These are phyloP conservation scores for Paramormyrops hopkinsi DNA, from an alignment of 2,797 vertebrate genomes.

Conservation along the genomic window DNA sequence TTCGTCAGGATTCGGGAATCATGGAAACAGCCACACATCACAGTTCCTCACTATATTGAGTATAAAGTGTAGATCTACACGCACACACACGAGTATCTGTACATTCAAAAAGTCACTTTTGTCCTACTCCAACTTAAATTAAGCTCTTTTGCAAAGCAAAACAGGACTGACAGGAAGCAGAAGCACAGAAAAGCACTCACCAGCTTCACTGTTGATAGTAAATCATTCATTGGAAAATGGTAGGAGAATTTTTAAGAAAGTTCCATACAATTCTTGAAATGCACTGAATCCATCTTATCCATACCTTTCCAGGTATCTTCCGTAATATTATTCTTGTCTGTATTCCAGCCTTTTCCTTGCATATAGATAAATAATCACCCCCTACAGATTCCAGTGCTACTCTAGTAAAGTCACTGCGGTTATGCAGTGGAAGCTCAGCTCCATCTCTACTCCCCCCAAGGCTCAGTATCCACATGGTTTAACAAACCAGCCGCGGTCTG, in stretches of 20 bases:
- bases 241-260: background rate
- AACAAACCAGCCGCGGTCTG: background rate
- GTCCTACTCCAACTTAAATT: conserved; percentile 38
- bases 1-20: background rate
- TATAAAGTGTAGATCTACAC: conserved; percentile 29
- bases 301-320: background rate
- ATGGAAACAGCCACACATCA: background rate
- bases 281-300: background rate
- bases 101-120: conserved; percentile 30
- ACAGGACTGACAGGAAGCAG: conserved; percentile 24
- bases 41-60: conserved; percentile 31
- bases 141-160: conserved; percentile 56
- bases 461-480: background rate
- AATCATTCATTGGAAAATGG: background rate
- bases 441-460: background rate
- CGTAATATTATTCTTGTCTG: background rate
- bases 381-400: background rate
- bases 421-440: background rate
- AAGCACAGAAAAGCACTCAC: background rate
- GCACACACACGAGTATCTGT: conserved; percentile 19
- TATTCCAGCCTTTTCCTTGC: background rate
- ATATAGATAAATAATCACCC: background rate
- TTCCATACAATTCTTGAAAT: background rate
- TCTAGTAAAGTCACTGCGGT: background rate
- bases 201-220: background rate